Evolutionary conservation across 2,888 invertebrate genomes (phyloP).

Genomic region (Phymatocera aterrima): DNA sequence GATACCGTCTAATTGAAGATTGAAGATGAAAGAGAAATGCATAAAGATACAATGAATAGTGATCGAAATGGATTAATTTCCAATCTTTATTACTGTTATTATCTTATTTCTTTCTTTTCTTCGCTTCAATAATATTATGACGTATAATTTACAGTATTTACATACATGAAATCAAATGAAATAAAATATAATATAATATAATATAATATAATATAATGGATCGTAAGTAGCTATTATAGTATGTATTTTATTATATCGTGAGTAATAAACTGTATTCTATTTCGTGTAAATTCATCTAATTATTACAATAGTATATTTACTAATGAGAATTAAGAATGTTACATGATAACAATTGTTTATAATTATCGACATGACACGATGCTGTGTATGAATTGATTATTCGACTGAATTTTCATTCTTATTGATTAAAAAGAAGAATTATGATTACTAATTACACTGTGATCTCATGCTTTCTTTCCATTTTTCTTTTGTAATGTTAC

Average conservation of each 20-base stretch:
- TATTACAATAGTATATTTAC: too few species aligned
- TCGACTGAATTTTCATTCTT: too few species aligned
- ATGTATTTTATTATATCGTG: not conserved
- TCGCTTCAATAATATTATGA: constrained; percentile 11
- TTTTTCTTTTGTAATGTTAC: too few species aligned
- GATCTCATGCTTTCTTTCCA: too few species aligned
- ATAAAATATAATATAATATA: not conserved
- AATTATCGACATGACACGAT: too few species aligned
- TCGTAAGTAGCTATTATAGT: not conserved
- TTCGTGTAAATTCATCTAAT: too few species aligned
- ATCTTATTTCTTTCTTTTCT: too few species aligned
- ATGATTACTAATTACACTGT: too few species aligned
- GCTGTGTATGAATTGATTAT: too few species aligned
- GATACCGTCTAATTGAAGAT: constrained; percentile 5
- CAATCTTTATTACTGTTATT: constrained; percentile 12
- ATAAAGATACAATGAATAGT: not conserved
- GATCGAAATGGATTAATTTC: not conserved
- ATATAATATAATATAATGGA: not conserved
- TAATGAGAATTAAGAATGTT: too few species aligned
- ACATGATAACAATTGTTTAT: too few species aligned
- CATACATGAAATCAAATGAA: not conserved
- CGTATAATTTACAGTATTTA: constrained; percentile 35
- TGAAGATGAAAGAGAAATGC: not conserved
- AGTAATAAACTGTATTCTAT: not conserved
- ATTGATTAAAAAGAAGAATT: too few species aligned